Evolutionary conservation across 23 tunicate species (phyloP).

Genomic region (Botrylloides violaceus): DNA sequence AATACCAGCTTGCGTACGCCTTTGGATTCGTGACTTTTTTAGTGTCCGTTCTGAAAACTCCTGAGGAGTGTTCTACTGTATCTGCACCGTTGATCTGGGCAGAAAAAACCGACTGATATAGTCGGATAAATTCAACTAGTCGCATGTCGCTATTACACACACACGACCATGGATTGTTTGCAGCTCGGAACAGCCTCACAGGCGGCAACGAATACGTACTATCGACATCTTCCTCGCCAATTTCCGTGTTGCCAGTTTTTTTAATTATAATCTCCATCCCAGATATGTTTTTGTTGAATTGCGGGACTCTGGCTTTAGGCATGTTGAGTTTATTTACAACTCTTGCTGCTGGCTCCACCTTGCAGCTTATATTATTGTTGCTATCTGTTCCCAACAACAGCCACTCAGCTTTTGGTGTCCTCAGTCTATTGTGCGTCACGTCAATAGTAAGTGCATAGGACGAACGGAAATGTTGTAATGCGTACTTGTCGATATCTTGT

Average conservation of each 20-base stretch:
- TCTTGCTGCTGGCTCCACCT: not conserved
- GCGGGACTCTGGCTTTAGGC: not conserved
- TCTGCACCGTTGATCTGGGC: not conserved
- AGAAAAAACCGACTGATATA: not conserved
- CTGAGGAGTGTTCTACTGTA: not conserved
- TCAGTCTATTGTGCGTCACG: conserved; percentile 34
- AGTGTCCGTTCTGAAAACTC: not conserved
- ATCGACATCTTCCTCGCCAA: not conserved
- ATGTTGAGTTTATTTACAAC: not conserved
- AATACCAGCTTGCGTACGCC: conserved; percentile 17
- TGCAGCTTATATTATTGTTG: not conserved
- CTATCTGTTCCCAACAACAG: not conserved
- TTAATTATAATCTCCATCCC: not conserved
- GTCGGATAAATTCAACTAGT: conserved; percentile 7
- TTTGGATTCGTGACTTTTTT: not conserved
- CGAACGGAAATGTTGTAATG: conserved; percentile 20
- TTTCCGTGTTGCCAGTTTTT: not conserved
- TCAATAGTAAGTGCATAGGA: conserved; percentile 31
- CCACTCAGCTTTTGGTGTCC: conserved; percentile 40
- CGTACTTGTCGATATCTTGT: conserved; percentile 29
- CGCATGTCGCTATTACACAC: conserved; percentile 9
- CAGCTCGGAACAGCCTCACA: conserved; percentile 33
- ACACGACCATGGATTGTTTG: conserved; percentile 58
- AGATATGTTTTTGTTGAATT: not conserved
- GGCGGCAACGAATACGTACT: too few species aligned